Conservation (phyloP, 30 jellyfish, hydroid and myxozoan species). For the Chrysaora quinquecirrha region DNA sequence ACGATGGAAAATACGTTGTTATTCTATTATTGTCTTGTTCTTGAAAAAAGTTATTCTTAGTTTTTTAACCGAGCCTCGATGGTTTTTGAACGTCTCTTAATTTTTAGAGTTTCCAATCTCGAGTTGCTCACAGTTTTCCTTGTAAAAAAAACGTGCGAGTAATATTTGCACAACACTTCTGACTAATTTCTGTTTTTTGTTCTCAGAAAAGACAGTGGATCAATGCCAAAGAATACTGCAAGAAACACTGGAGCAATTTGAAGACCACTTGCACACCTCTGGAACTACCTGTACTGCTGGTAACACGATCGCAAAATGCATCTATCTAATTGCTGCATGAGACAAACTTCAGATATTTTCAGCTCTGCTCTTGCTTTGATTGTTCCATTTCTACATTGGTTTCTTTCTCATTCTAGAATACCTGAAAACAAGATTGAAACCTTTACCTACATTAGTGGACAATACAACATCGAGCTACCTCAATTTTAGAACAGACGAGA, state of each 20-base stretch:
- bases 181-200: neutral
- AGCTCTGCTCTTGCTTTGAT: neutral
- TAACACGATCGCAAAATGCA: slow-evolving; percentile 2
- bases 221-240: slow-evolving; percentile 84
- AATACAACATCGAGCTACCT: slow-evolving; percentile 48
- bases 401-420: slow-evolving; percentile 55
- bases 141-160: too few relatives aligned
- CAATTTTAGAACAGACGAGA: slow-evolving; percentile 60
- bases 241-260: slow-evolving; percentile 83
- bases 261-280: slow-evolving; percentile 76
- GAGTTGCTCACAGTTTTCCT: too few relatives aligned
- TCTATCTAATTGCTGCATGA: neutral
- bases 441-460: slow-evolving; percentile 50
- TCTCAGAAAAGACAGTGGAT: slow-evolving; percentile 86
- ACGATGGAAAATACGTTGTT: too few relatives aligned
- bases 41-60: too few relatives aligned
- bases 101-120: too few relatives aligned
- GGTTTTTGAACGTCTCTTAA: too few relatives aligned
- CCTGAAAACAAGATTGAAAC: slow-evolving; percentile 77
- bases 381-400: too few relatives aligned
- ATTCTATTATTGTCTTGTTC: too few relatives aligned
- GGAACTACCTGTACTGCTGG: slow-evolving; percentile 99
- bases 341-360: neutral
- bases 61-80: too few relatives aligned
- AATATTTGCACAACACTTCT: too few relatives aligned